Evolutionary conservation across 2,888 invertebrate genomes (phyloP), one percentile per base, ranked within the genome.

Genomic region (Spilarctia lutea): DNA sequence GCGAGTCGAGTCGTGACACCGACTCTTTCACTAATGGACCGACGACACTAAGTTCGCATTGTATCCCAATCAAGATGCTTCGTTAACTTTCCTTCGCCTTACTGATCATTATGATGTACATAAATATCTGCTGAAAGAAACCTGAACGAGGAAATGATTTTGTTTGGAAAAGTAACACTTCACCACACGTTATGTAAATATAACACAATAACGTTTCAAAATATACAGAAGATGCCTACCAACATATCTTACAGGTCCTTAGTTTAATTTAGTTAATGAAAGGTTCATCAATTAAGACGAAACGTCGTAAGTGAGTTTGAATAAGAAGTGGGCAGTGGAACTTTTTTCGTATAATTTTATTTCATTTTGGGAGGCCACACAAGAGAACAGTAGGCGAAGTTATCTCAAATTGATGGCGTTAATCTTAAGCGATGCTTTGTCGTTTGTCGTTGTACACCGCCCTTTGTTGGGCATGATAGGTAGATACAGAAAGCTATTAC

Each of bases 11-110:
- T 95, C 95, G 95, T 95, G 95, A 95, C 94, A 94, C 91, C 89
- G 91, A 91, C 92, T 92, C 93, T 92, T 91, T 92, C 93, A 89
- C 93, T 95, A 95, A 95, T 95, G 95, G 94, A 94, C 89, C 89
- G 83, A 85, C 90, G 90, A 87, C 88, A 89, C 91, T 91, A 90
- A 89, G 91, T 91, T 89, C 88, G 93, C 90, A 92, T 89, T 91
- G 93, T 88, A 87, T 85, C 89, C 85, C 90, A 94, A 95, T 94
- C 95, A 94, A 95, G 95, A 95, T 95, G 88, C 87, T 91, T 91
- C 93, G 91, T 92, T 91, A 91, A 88, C 85, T 89, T 87, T 83
- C 85, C 88, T 90, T 86, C 87, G 86, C 86, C 90, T 91, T 91
- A 91, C 90, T 89, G 91, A 89, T 90, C 88, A 89, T 88, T 89